Percentiles rank a stretch among this genome's conserved stretches.
These are phyloP conservation scores for Silurus glanis DNA, from an alignment of 2,113 vertebrate species.

Conservation along the genomic window DNA sequence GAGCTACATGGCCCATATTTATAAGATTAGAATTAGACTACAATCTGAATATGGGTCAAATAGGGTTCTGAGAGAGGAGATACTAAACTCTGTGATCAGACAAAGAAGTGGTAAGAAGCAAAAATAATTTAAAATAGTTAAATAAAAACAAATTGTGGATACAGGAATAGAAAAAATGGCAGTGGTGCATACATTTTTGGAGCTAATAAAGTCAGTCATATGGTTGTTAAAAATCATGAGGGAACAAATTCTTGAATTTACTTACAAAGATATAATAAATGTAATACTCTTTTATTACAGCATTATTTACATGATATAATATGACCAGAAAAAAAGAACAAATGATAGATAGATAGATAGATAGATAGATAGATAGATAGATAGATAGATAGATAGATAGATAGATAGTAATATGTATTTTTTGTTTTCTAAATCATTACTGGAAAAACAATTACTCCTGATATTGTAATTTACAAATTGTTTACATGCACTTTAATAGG, in stretches of 20 bases:
- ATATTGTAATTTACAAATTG: neutral
- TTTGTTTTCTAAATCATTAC: no score
- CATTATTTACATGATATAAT: neutral
- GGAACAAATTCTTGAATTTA: neutral
- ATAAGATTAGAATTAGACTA: neutral
- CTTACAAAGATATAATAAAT: neutral
- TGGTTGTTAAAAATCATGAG: neutral
- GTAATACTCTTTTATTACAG: neutral
- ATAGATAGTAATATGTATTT: no score
- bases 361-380: no score
- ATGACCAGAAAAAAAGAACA: neutral
- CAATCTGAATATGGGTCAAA: neutral
- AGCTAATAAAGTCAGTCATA: neutral
- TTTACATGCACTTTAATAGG: neutral
- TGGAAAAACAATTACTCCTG: neutral
- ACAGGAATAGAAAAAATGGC: neutral
- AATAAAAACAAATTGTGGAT: neutral
- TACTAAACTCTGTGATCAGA: neutral
- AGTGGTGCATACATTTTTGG: neutral
- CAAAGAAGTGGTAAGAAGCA: neutral
- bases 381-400: no score
- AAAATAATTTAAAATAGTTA: neutral
- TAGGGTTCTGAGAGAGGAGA: neutral
- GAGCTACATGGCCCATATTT: neutral
- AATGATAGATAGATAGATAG: neutral